Evolutionary conservation across 1,140 invertebrate species (phyloP).

Genomic region (Bilobella aurantiaca): DNA sequence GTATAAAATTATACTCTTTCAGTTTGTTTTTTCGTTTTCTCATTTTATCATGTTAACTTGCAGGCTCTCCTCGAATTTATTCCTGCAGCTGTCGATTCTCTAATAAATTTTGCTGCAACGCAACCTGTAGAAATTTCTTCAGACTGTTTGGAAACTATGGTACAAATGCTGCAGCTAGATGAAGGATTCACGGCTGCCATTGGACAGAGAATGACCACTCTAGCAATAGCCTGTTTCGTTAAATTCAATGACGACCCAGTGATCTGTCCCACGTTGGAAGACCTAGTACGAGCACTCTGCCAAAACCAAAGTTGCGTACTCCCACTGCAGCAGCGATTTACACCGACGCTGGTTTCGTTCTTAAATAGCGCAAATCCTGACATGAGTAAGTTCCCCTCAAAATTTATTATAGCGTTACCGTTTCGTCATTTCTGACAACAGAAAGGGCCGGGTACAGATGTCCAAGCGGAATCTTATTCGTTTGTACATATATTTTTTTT

Average conservation of each 20-base stretch:
- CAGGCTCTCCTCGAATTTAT: conserved; percentile 39
- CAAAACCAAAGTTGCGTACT: conserved; percentile 52
- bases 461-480: not conserved
- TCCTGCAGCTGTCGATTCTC: conserved; percentile 44
- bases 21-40: not conserved
- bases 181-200: conserved; percentile 54
- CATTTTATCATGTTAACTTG: conserved; percentile 31
- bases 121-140: conserved; percentile 53
- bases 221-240: conserved; percentile 61
- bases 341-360: conserved; percentile 61
- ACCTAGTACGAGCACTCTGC: conserved; percentile 50
- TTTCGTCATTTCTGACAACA: not conserved
- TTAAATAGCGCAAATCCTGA: conserved; percentile 40
- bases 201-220: conserved; percentile 56
- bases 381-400: conserved; percentile 25
- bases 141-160: conserved; percentile 56
- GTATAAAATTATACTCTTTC: conserved; percentile 9
- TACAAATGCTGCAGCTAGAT: conserved; percentile 57
- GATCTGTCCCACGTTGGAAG: conserved; percentile 26
- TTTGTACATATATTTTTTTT: not conserved
- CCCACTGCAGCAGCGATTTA: conserved; percentile 54
- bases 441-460: no score
- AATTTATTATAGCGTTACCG: conserved; percentile 8
- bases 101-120: conserved; percentile 43
- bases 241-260: conserved; percentile 49